Evolutionary conservation across 2,888 invertebrate genomes (phyloP).

Genomic region (Sylvicola cinctus): DNA sequence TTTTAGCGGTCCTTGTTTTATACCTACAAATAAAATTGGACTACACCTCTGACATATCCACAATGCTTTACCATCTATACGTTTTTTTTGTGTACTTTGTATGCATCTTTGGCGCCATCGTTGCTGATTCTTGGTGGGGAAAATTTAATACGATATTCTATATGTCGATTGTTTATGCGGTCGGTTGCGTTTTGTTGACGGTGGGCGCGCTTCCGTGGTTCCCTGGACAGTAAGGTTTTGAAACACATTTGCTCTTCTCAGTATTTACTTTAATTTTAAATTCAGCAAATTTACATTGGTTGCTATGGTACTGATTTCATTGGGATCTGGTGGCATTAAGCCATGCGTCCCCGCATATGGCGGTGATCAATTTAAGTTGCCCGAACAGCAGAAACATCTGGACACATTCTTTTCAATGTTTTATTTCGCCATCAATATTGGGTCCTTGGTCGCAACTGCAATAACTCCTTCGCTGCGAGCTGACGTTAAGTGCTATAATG

Average conservation of each 20-base stretch:
- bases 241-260: background rate
- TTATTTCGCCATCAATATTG: conserved; percentile 45
- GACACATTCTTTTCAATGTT: conserved; percentile 55
- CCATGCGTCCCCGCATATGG: conserved; percentile 68
- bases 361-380: conserved; percentile 53
- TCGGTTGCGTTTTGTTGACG: conserved; percentile 45
- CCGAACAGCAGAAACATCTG: conserved; percentile 40
- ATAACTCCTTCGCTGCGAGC: conserved; percentile 53
- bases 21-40: conserved; percentile 45
- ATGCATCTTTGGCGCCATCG: conserved; percentile 54
- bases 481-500: conserved; percentile 40
- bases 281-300: conserved; percentile 32
- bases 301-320: conserved; percentile 45
- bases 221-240: conserved; percentile 25
- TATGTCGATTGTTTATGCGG: conserved; percentile 48
- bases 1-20: conserved; percentile 58
- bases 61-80: conserved; percentile 54
- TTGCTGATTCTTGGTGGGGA: conserved; percentile 62
- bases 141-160: conserved; percentile 57
- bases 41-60: conserved; percentile 41
- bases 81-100: conserved; percentile 54
- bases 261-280: conserved; percentile 1
- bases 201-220: conserved; percentile 30
- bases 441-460: conserved; percentile 50
- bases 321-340: conserved; percentile 67